Evolutionary conservation across 2,888 invertebrate genomes (phyloP).

Genomic region (Hirtodrosophila histrioides): DNA sequence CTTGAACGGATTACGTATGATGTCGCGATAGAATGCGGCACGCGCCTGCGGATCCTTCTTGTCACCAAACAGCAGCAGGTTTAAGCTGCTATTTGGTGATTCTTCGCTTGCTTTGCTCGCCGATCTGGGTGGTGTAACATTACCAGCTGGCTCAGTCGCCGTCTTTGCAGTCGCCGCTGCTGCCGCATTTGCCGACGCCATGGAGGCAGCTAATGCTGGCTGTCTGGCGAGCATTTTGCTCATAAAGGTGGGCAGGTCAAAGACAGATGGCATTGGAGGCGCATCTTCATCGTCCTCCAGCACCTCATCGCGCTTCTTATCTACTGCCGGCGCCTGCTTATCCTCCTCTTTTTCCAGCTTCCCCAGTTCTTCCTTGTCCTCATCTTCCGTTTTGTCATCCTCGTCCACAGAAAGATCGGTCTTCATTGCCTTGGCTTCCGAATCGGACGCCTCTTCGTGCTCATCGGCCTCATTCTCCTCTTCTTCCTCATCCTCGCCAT

Average conservation of each 20-base stretch:
- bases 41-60: slow-evolving; percentile 42
- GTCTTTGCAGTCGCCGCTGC: not conserved
- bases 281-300: slow-evolving; percentile 26
- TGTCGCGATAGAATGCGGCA: slow-evolving; percentile 55
- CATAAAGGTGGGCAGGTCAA: slow-evolving; percentile 68
- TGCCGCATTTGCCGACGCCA: not conserved
- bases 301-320: slow-evolving; percentile 2
- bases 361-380: too few species aligned
- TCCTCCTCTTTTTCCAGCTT: slow-evolving; percentile 3
- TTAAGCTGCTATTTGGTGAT: slow-evolving; percentile 10
- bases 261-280: slow-evolving; percentile 64
- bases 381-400: not conserved
- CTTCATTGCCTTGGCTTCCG: slow-evolving; percentile 42
- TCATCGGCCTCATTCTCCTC: slow-evolving; percentile 53
- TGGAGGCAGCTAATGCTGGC: slow-evolving; percentile 1
- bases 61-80: slow-evolving; percentile 39
- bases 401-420: slow-evolving; percentile 22
- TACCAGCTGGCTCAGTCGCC: not conserved
- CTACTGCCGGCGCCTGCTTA: not conserved
- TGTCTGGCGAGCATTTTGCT: slow-evolving; percentile 58
- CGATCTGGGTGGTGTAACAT: too few species aligned
- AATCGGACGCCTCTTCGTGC: slow-evolving; percentile 55
- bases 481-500: slow-evolving; percentile 74
- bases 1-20: slow-evolving; percentile 72
- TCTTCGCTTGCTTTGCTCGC: not conserved